A percentile compares a stretch with the other conserved stretches of the same genome.
Evolutionary conservation across 2,888 invertebrate genomes (phyloP).

Genomic region (Clepsis dumicolana): DNA sequence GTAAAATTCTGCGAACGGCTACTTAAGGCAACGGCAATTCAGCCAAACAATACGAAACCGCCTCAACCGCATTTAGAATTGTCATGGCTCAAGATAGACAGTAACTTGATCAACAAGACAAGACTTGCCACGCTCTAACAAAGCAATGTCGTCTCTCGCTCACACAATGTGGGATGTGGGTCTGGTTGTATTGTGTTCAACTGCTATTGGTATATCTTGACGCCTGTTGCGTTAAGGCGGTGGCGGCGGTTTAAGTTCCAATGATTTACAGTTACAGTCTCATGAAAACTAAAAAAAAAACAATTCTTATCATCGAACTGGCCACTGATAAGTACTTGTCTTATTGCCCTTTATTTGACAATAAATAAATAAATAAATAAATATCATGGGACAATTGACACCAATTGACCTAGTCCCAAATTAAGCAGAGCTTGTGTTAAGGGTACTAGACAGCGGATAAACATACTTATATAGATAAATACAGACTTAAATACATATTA

Average conservation of each 20-base stretch:
- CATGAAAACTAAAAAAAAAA: no score
- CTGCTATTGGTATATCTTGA: conserved; percentile 3
- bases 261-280: not conserved
- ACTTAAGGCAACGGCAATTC: not conserved
- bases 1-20: no score
- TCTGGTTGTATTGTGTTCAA: conserved; percentile 17
- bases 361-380: no score
- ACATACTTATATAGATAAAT: no score
- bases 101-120: conserved; percentile 37
- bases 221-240: not conserved
- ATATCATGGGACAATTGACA: no score
- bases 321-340: no score
- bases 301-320: not conserved
- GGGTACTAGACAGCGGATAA: no score
- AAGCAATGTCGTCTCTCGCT: conserved; percentile 11
- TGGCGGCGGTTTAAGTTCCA: not conserved
- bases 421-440: no score
- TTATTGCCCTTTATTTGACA: no score
- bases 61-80: not conserved
- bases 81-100: conserved; percentile 19
- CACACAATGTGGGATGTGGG: conserved; percentile 32
- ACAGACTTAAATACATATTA: no score
- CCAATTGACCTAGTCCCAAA: no score
- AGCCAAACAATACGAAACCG: not conserved
- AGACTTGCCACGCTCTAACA: conserved; percentile 34